phyloP scores from a whole-genome alignment of 2,113 vertebrate species.

The Mesoclemmys tuberculata region DNA sequence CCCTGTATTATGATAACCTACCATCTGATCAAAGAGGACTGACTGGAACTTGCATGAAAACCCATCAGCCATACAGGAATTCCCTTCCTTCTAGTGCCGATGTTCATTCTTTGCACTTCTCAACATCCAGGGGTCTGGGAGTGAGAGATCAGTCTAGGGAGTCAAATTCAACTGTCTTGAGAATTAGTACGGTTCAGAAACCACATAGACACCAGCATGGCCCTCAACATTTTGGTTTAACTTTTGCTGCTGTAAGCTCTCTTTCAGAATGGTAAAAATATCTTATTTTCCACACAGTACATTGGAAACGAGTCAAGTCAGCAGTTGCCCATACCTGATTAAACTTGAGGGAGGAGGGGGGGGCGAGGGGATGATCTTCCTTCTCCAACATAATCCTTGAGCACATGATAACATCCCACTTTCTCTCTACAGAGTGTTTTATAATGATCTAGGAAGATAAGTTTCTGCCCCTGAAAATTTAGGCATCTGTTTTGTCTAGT shows the following conservation, averaged over 20 bases:
- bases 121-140: accelerated
- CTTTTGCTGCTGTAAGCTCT: not conserved
- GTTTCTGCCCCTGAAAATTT: slow-evolving; percentile 20
- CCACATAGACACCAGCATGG: not conserved
- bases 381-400: not conserved
- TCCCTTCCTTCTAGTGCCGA: accelerated
- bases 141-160: not conserved
- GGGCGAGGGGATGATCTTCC: slow-evolving; percentile 6
- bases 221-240: not conserved
- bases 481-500: slow-evolving; percentile 6
- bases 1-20: not conserved
- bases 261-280: not conserved
- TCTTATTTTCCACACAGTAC: not conserved
- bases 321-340: not conserved
- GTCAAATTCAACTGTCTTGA: not conserved
- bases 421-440: not conserved
- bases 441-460: slow-evolving; percentile 35
- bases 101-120: not conserved
- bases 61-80: not conserved
- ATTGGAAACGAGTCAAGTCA: not conserved
- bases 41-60: not conserved
- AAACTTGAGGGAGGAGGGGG: not conserved
- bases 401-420: slow-evolving; percentile 36
- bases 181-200: not conserved
- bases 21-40: accelerated